Percentiles rank a stretch among this genome's conserved stretches.
Conservation (phyloP, 1,140 invertebrate genomes). For the Cotesia typhae region DNA sequence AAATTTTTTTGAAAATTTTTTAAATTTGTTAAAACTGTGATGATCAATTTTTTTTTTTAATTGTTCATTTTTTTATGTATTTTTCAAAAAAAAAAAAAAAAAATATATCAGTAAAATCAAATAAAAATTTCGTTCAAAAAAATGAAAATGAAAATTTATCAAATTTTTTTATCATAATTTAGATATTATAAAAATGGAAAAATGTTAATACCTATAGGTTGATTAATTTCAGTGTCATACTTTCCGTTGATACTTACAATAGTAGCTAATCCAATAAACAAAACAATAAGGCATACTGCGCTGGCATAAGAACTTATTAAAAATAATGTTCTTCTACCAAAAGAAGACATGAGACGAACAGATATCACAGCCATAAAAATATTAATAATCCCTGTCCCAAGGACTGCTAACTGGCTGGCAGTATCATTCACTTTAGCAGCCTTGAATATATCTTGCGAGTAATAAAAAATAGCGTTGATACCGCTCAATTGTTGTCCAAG, state of each 20-base stretch:
- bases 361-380: constrained; percentile 74
- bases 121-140: too few relatives aligned
- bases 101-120: too few relatives aligned
- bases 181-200: too few relatives aligned
- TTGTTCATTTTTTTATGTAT: too few relatives aligned
- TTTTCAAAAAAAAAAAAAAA: too few relatives aligned
- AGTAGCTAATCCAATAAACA: constrained; percentile 68
- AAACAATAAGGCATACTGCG: constrained; percentile 65
- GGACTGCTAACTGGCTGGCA: constrained; percentile 73
- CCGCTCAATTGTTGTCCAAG: constrained; percentile 86
- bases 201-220: too few relatives aligned
- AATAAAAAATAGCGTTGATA: constrained; percentile 89
- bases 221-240: too few relatives aligned
- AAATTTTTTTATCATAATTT: too few relatives aligned
- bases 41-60: too few relatives aligned
- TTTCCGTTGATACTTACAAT: constrained; percentile 67
- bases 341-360: constrained; percentile 68
- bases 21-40: too few relatives aligned
- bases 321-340: constrained; percentile 69
- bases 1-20: too few relatives aligned
- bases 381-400: constrained; percentile 78
- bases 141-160: too few relatives aligned
- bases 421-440: constrained; percentile 69
- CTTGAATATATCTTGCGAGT: constrained; percentile 78
- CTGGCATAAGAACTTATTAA: constrained; percentile 68